These are phyloP conservation scores for Agrilus cyanescens DNA, from an alignment of 2,888 invertebrate species.

Conservation along the genomic window DNA sequence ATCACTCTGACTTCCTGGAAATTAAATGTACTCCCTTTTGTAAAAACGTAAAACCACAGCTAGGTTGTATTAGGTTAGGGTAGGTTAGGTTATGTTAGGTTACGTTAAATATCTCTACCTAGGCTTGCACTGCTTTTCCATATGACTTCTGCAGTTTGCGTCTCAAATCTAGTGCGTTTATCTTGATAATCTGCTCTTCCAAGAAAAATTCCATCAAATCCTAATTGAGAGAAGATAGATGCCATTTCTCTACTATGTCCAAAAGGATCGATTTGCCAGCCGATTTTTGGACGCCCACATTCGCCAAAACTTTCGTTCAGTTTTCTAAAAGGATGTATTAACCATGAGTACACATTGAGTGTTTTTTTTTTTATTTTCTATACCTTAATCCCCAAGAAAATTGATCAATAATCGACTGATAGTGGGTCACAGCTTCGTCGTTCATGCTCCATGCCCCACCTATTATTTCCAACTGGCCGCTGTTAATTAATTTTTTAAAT, in stretches of 20 bases:
- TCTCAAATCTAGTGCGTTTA: slow-evolving; percentile 46
- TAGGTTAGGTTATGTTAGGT: too few relatives aligned
- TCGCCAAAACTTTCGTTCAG: slow-evolving; percentile 50
- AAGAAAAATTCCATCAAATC: slow-evolving; percentile 78
- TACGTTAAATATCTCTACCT: too few relatives aligned
- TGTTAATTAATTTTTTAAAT: slow-evolving; percentile 47
- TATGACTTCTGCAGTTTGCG: slow-evolving; percentile 65
- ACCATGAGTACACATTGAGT: too few relatives aligned
- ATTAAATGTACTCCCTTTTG: not conserved
- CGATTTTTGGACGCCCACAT: slow-evolving; percentile 57
- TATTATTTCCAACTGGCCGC: slow-evolving; percentile 47
- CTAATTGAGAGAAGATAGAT: slow-evolving; percentile 66
- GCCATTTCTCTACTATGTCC: slow-evolving; percentile 78
- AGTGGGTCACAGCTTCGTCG: slow-evolving; percentile 54
- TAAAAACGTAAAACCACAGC: too few relatives aligned
- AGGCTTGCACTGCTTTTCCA: slow-evolving; percentile 67
- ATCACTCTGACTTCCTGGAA: slow-evolving; percentile 47
- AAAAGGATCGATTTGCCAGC: slow-evolving; percentile 74
- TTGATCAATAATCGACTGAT: slow-evolving; percentile 59
- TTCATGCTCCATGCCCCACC: slow-evolving; percentile 52
- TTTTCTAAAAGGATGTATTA: slow-evolving; percentile 2
- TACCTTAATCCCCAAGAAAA: slow-evolving; percentile 57
- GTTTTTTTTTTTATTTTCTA: not conserved
- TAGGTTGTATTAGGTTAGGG: too few relatives aligned
- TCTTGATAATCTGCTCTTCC: slow-evolving; percentile 83